A percentile compares a stretch with the other conserved stretches of the same genome.
Evolutionary conservation across 2,888 invertebrate species (phyloP).

Genomic region (Drosophila phalerata): DNA sequence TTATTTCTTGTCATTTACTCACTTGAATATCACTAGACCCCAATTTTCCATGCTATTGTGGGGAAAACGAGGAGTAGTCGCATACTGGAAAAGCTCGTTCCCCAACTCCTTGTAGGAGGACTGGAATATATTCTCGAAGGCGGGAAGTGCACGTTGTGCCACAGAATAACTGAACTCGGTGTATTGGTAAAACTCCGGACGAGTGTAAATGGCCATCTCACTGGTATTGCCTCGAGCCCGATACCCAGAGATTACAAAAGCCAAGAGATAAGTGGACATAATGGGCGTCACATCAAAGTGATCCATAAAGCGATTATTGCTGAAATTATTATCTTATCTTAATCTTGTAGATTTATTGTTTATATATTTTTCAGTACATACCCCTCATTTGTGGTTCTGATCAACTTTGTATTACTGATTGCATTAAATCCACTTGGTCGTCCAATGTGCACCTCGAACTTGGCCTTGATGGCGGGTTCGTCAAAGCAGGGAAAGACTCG

Average conservation of each 20-base stretch:
- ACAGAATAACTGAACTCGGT: conserved; percentile 87
- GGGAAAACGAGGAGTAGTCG: conserved; percentile 92
- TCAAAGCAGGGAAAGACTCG: conserved; percentile 92
- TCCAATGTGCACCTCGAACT: conserved; percentile 88
- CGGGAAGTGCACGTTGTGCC: conserved; percentile 51
- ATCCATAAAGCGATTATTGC: conserved; percentile 66
- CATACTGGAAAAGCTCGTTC: conserved; percentile 90
- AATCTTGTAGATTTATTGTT: neutral
- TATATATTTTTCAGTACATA: conserved; percentile 28
- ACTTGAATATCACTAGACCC: conserved; percentile 94
- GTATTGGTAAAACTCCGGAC: conserved; percentile 89
- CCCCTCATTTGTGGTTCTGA: conserved; percentile 53
- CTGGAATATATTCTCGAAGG: conserved; percentile 89
- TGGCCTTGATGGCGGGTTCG: conserved; percentile 90
- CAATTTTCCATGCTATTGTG: conserved; percentile 95
- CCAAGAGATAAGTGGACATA: conserved; percentile 94
- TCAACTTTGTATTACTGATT: conserved; percentile 79
- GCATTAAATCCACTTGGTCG: conserved; percentile 84
- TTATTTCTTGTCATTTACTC: conserved; percentile 82
- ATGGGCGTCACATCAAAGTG: conserved; percentile 85
- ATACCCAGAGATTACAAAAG: conserved; percentile 90
- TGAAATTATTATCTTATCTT: conserved; percentile 26
- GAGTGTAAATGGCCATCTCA: conserved; percentile 87
- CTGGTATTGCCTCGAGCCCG: conserved; percentile 54
- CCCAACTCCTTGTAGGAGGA: conserved; percentile 87